Evolutionary conservation across 2,797 vertebrate genomes (phyloP).

Genomic region (Tamandua tetradactyla): DNA sequence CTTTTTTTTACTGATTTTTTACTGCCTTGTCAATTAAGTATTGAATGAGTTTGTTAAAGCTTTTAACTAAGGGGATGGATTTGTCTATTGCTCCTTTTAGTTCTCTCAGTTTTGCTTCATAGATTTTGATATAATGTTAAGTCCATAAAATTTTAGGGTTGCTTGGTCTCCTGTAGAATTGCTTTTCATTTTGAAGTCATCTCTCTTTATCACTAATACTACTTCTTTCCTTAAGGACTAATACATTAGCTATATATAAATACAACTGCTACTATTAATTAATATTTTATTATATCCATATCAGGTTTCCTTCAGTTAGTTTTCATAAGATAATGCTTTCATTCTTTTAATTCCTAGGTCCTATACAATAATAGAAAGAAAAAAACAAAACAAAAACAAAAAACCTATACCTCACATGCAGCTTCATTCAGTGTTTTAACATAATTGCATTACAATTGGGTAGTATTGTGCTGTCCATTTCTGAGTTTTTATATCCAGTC

Average conservation of each 20-base stretch:
- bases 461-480: no score
- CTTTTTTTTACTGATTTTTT: background rate
- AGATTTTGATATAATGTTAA: constrained; percentile 27
- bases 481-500: no score
- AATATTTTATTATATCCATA: background rate
- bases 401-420: no score
- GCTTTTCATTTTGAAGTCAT: background rate
- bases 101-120: background rate
- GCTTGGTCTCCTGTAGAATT: background rate
- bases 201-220: background rate
- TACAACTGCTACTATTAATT: background rate
- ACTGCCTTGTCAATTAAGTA: background rate
- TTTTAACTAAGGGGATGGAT: background rate
- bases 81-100: background rate
- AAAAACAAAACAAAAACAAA: no score
- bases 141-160: background rate
- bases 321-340: background rate
- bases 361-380: no score
- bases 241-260: background rate
- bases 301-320: background rate
- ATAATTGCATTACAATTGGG: no score
- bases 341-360: constrained; percentile 30
- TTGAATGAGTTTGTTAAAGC: background rate
- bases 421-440: no score
- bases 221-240: background rate